These are phyloP conservation scores for Heterodera schachtii DNA, from an alignment of 1,140 invertebrate genomes.

Conservation along the genomic window DNA sequence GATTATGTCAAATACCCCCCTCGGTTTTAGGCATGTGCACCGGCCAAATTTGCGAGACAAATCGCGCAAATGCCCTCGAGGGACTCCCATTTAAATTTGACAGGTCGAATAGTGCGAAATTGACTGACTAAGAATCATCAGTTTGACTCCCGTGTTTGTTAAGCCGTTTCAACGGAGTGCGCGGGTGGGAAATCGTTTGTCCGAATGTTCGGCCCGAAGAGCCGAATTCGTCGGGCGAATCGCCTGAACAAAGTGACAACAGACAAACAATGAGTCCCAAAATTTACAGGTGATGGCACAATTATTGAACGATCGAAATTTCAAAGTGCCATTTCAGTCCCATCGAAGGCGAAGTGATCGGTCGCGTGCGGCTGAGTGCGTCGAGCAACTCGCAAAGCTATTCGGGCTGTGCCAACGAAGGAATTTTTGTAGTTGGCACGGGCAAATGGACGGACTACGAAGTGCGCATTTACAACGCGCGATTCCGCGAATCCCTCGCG, in stretches of 20 bases:
- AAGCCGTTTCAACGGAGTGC: slow-evolving; percentile 60
- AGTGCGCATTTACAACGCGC: slow-evolving; percentile 60
- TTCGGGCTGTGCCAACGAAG: slow-evolving; percentile 61
- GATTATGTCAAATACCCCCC: not conserved
- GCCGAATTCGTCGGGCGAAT: slow-evolving; percentile 35
- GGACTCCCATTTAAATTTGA: slow-evolving; percentile 56
- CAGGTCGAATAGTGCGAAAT: slow-evolving; percentile 43
- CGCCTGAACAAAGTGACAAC: slow-evolving; percentile 25
- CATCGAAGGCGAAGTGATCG: slow-evolving; percentile 55
- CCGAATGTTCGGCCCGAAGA: slow-evolving; percentile 46
- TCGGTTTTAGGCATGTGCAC: slow-evolving; percentile 62
- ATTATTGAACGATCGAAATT: not conserved
- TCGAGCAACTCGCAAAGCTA: slow-evolving; percentile 47
- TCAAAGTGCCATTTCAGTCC: slow-evolving; percentile 28
- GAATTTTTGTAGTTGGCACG: slow-evolving; percentile 59
- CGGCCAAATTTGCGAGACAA: slow-evolving; percentile 65
- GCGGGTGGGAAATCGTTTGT: slow-evolving; percentile 60
- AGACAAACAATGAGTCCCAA: slow-evolving; percentile 14
- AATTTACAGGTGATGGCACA: slow-evolving; percentile 49
- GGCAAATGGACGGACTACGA: slow-evolving; percentile 63
- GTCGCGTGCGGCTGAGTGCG: slow-evolving; percentile 52
- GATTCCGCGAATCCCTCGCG: slow-evolving; percentile 55
- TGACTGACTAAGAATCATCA: too few relatives aligned
- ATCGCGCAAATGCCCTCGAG: slow-evolving; percentile 54
- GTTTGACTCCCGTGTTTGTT: slow-evolving; percentile 25